phyloP scores from a whole-genome alignment of 2,797 vertebrate species.

The Paramormyrops hopkinsi region DNA sequence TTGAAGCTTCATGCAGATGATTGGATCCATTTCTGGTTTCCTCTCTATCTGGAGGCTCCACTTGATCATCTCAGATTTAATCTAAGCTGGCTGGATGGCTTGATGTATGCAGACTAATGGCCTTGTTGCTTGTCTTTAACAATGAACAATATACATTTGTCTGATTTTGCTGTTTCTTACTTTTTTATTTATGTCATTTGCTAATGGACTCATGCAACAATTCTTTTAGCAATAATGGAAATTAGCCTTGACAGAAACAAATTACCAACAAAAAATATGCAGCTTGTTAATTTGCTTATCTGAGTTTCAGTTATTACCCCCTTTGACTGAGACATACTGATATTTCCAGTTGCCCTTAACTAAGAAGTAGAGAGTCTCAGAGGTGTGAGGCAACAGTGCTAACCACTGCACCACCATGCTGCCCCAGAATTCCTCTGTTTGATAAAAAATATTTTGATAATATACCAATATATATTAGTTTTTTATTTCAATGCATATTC shows the following conservation, averaged over 20 bases:
- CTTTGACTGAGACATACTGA: not conserved
- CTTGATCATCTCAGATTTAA: not conserved
- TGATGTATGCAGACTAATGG: not conserved
- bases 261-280: not conserved
- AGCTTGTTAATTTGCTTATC: not conserved
- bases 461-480: not conserved
- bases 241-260: not conserved
- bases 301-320: not conserved
- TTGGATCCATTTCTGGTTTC: not conserved
- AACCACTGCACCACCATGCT: too few species aligned
- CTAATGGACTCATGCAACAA: not conserved
- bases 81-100: not conserved
- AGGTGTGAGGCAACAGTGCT: too few species aligned
- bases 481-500: not conserved
- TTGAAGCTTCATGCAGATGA: not conserved
- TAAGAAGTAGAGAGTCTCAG: not conserved
- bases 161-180: not conserved
- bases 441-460: not conserved
- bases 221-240: conserved; percentile 1
- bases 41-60: not conserved
- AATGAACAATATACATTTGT: not conserved
- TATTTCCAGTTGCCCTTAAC: not conserved
- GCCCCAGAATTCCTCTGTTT: not conserved
- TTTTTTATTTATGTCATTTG: not conserved
- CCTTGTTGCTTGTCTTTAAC: not conserved